Percentiles rank a stretch among this genome's conserved stretches.
phyloP scores from a whole-genome alignment of 2,797 vertebrate genomes.

The Craterocephalus amniculus region DNA sequence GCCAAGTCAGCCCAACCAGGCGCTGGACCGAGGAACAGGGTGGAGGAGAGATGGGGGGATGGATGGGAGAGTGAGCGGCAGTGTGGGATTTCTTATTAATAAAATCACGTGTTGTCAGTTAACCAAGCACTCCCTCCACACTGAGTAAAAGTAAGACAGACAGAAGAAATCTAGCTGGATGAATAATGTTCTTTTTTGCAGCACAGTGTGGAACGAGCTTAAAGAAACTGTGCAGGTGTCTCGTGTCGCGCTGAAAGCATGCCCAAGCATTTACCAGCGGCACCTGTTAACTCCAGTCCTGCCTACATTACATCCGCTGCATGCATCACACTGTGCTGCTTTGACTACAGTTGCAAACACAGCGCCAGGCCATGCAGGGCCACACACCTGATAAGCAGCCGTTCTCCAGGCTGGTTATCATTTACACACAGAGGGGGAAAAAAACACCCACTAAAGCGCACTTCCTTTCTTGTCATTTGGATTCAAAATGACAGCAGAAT shows the following conservation, averaged over 20 bases:
- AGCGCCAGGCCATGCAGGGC: slow-evolving; percentile 34
- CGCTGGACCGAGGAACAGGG: slow-evolving; percentile 38
- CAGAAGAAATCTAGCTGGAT: slow-evolving; percentile 14
- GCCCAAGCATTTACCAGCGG: slow-evolving; percentile 24
- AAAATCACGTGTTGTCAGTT: slow-evolving; percentile 60
- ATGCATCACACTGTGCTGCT: slow-evolving; percentile 21
- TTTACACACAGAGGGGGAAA: slow-evolving; percentile 44
- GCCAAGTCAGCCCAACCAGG: slow-evolving; percentile 68
- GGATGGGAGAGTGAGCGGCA: slow-evolving; percentile 3
- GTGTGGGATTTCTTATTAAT: slow-evolving; percentile 66
- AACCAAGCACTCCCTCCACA: slow-evolving; percentile 44
- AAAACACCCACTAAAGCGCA: slow-evolving; percentile 34
- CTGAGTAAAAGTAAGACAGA: background rate
- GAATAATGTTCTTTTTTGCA: background rate
- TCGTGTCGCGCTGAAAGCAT: slow-evolving; percentile 5
- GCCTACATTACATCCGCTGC: slow-evolving; percentile 27
- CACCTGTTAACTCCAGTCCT: slow-evolving; percentile 53
- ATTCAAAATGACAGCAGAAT: slow-evolving; percentile 63
- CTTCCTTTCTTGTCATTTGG: slow-evolving; percentile 66
- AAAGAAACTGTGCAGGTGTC: slow-evolving; percentile 10
- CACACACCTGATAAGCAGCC: slow-evolving; percentile 70
- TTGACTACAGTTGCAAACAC: slow-evolving; percentile 35
- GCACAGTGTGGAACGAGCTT: slow-evolving; percentile 6
- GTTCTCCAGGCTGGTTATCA: slow-evolving; percentile 67
- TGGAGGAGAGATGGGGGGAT: slow-evolving; percentile 26